phyloP scores from a whole-genome alignment of 2,113 vertebrate species.

The Nothocercus nigrocapillus region DNA sequence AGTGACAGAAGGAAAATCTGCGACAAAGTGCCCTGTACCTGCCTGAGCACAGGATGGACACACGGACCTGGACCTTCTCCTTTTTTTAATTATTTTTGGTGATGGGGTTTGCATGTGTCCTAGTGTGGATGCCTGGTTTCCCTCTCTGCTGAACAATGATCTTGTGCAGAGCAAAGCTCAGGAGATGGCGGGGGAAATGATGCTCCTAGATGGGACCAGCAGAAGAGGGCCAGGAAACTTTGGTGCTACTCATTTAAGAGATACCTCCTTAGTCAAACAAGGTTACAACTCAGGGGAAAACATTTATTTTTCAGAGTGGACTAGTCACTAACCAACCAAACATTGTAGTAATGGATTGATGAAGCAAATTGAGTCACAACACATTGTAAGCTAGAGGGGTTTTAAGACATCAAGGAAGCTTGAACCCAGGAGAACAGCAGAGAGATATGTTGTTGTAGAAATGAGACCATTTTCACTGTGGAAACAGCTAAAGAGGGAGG shows the following conservation, averaged over 20 bases:
- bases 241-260: not conserved
- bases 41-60: not conserved
- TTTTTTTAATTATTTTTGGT: not conserved
- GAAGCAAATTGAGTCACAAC: not conserved
- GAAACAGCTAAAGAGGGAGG: not conserved
- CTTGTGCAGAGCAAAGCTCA: not conserved
- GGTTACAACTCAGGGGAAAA: not conserved
- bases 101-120: not conserved
- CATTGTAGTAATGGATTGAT: not conserved
- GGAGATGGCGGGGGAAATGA: not conserved
- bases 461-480: not conserved
- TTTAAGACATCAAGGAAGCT: not conserved
- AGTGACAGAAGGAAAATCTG: not conserved
- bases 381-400: not conserved
- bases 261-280: accelerated
- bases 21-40: not conserved
- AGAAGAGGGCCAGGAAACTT: not conserved
- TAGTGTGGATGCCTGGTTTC: not conserved
- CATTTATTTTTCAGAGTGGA: not conserved
- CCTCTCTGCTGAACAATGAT: not conserved
- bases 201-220: not conserved
- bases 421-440: not conserved
- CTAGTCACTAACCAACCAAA: not conserved
- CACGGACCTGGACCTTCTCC: not conserved
- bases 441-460: not conserved